A percentile compares a stretch with the other conserved stretches of the same genome.
These are phyloP conservation scores for Caracal caracal DNA, from an alignment of 2,113 vertebrate genomes.

Conservation along the genomic window DNA sequence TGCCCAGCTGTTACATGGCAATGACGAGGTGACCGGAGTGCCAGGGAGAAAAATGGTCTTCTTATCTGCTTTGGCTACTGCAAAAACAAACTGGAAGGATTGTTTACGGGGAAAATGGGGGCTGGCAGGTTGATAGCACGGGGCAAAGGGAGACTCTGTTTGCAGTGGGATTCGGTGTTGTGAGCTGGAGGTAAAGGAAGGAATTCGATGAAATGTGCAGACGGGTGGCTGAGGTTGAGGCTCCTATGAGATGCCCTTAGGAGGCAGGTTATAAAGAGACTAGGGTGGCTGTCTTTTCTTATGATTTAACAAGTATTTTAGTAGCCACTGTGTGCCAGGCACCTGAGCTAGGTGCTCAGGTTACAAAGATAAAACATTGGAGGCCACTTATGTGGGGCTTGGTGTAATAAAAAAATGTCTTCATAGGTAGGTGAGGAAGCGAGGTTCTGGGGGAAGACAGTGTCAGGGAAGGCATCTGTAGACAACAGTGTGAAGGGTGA, in stretches of 20 bases:
- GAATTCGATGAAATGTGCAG: rapidly evolving
- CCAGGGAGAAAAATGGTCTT: background rate
- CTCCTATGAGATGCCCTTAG: background rate
- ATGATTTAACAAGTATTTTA: background rate
- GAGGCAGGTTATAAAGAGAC: background rate
- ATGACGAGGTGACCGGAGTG: background rate
- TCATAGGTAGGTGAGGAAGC: background rate
- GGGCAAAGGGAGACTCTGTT: background rate
- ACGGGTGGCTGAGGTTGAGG: background rate
- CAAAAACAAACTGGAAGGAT: background rate
- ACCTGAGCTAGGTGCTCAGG: background rate
- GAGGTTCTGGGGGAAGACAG: background rate
- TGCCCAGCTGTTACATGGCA: background rate
- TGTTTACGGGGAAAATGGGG: background rate
- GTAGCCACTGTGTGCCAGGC: background rate
- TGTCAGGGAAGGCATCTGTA: too few relatives aligned
- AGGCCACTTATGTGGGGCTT: background rate
- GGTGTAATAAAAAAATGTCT: background rate
- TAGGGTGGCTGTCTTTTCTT: background rate
- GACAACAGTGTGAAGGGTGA: background rate
- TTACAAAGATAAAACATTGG: background rate
- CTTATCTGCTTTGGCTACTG: background rate
- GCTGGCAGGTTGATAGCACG: background rate
- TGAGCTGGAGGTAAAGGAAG: background rate
- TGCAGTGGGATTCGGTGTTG: background rate